Evolutionary conservation across 1,140 invertebrate genomes (phyloP).

Genomic region (Potamilus streckersoni): DNA sequence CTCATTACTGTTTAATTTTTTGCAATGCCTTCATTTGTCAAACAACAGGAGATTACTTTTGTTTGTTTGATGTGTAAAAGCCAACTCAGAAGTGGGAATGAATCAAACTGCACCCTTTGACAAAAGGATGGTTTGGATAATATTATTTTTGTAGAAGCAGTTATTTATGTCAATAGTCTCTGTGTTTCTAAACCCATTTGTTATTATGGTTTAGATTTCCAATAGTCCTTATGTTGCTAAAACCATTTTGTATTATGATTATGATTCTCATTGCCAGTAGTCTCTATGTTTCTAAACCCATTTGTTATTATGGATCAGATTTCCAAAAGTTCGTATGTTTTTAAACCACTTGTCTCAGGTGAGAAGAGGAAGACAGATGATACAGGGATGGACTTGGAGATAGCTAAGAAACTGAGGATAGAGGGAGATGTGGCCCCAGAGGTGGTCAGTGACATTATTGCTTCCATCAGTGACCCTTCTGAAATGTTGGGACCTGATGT

Average conservation of each 20-base stretch:
- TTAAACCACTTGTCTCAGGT: slow-evolving; percentile 8
- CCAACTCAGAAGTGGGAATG: no score
- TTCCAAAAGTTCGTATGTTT: neutral
- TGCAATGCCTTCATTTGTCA: no score
- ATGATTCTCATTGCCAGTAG: neutral
- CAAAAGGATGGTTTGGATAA: no score
- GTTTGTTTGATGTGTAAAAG: no score
- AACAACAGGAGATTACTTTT: no score
- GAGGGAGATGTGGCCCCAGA: slow-evolving; percentile 73
- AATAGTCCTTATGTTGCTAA: neutral
- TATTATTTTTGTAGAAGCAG: neutral
- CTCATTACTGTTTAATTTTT: no score
- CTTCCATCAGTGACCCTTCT: slow-evolving; percentile 80
- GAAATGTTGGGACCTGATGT: slow-evolving; percentile 87
- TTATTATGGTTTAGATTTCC: slow-evolving; percentile 1
- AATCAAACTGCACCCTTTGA: no score
- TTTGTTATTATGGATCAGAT: neutral
- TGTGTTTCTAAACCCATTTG: neutral
- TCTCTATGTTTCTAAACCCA: neutral
- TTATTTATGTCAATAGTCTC: neutral
- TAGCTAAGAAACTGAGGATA: slow-evolving; percentile 59
- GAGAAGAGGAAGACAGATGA: slow-evolving; percentile 56
- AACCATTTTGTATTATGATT: neutral
- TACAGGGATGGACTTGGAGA: slow-evolving; percentile 38
- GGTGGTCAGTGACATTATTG: slow-evolving; percentile 80